Evolutionary conservation across 2,888 invertebrate genomes (phyloP).

Genomic region (Amphimallon solstitiale): DNA sequence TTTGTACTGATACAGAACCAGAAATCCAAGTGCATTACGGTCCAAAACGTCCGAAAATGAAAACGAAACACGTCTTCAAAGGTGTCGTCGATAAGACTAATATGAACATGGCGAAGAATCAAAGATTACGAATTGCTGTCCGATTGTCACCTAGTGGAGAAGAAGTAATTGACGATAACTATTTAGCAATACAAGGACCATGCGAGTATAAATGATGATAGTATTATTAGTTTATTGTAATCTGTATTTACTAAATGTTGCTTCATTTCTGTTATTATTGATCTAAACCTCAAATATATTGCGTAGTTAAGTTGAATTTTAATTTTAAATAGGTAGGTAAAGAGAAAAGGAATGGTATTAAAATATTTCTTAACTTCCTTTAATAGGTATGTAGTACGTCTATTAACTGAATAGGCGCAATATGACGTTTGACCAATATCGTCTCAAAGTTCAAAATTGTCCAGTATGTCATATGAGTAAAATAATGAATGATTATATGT

Average conservation of each 20-base stretch:
- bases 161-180: neutral
- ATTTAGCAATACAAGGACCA: slow-evolving; percentile 16
- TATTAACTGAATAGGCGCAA: too few species aligned
- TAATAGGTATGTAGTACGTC: too few species aligned
- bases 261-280: neutral
- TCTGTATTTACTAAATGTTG: slow-evolving; percentile 1
- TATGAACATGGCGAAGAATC: slow-evolving; percentile 7
- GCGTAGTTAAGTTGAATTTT: too few species aligned
- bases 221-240: neutral
- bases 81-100: slow-evolving; percentile 1
- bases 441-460: too few species aligned
- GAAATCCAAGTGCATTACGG: slow-evolving; percentile 29
- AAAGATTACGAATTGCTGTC: slow-evolving; percentile 27
- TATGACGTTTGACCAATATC: too few species aligned
- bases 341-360: neutral
- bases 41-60: slow-evolving; percentile 15
- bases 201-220: neutral
- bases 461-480: too few species aligned
- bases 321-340: too few species aligned
- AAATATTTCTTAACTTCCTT: neutral
- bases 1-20: slow-evolving; percentile 27
- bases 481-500: too few species aligned
- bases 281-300: slow-evolving; percentile 6
- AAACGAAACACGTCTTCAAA: slow-evolving; percentile 15
- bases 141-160: slow-evolving; percentile 19